Evolutionary conservation across 2,888 invertebrate genomes (phyloP), one percentile per base, ranked within the genome.

Genomic region (Orchesellides sinensis): DNA sequence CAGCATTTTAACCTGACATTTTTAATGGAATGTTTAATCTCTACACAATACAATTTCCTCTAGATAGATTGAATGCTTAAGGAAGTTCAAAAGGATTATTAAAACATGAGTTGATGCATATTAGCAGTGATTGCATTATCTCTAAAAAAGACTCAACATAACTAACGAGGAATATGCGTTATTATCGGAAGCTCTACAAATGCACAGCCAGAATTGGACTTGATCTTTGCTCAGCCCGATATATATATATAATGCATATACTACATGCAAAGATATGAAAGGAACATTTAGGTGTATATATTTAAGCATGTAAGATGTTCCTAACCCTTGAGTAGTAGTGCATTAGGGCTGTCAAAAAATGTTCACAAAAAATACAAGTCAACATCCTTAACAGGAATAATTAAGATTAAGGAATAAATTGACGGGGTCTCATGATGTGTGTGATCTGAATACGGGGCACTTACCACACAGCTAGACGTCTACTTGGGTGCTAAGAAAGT

Each of bases 321-420:
- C n/a, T n/a, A n/a, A n/a, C n/a, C n/a, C n/a, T n/a, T n/a, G n/a
- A n/a, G n/a, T n/a, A n/a, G n/a, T n/a, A 35, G 35, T 35, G 12
- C 5, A 35, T 21, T 52, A 52, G 23, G 21, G 52, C 23, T 52
- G 52, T 59, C 5, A 8, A 59, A 59, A 59, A 59, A 59, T 59
- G n/a, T 27, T 23, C 10, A 49, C 49, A 56, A 56, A 23, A 56
- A 23, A 56, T 8, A 5, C 17, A 40, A 72, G 74, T 56, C 40
- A 63, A 66, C 25, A 65, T 75, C 56, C 66, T 66, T 77, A 68
- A 77, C 47, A 69, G 61, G 61, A 78, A 78, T 78, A 78, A 78
- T 78, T 78, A 78, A 69, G 69, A 69, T 78, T 78, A 78, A 78
- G 69, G 78, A 78, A 78, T 78, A 78, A 78, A 78, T 69, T 78